Evolutionary conservation across 2,113 vertebrate genomes (phyloP).

Genomic region (Uria aalge): DNA sequence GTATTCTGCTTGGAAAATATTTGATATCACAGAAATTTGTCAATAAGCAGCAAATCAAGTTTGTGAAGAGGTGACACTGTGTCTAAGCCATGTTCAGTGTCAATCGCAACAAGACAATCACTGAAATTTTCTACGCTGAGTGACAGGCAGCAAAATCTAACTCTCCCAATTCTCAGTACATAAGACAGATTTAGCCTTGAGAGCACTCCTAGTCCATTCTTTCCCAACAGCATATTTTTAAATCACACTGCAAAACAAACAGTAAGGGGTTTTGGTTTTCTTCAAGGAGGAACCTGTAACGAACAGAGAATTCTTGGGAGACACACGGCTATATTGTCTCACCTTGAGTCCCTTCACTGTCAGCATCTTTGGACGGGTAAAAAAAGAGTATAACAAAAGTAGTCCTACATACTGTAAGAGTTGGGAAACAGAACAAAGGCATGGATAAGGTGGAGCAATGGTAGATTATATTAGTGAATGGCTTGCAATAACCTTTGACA

Average conservation of each 20-base stretch:
- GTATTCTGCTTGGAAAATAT: not conserved
- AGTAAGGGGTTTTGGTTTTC: accelerated
- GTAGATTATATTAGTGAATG: not conserved
- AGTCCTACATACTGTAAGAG: not conserved
- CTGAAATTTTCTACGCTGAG: not conserved
- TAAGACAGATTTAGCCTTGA: not conserved
- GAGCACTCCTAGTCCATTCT: not conserved
- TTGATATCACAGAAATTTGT: not conserved
- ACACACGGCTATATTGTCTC: not conserved
- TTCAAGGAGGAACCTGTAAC: not conserved
- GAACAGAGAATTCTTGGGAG: not conserved
- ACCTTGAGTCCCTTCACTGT: not conserved
- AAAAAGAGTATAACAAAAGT: not conserved
- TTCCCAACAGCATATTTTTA: not conserved
- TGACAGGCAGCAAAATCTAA: not conserved
- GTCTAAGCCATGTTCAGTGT: not conserved
- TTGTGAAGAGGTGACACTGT: not conserved
- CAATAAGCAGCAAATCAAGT: not conserved
- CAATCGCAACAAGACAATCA: not conserved
- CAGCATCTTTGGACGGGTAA: not conserved
- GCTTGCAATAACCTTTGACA: not conserved
- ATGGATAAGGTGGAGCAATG: not conserved
- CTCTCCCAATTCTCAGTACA: not conserved
- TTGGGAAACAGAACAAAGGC: not conserved
- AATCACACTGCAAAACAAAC: not conserved